A percentile compares a stretch with the other conserved stretches of the same genome.
Evolutionary conservation across 2,797 vertebrate species (phyloP).

Genomic region (Gorsachius magnificus): DNA sequence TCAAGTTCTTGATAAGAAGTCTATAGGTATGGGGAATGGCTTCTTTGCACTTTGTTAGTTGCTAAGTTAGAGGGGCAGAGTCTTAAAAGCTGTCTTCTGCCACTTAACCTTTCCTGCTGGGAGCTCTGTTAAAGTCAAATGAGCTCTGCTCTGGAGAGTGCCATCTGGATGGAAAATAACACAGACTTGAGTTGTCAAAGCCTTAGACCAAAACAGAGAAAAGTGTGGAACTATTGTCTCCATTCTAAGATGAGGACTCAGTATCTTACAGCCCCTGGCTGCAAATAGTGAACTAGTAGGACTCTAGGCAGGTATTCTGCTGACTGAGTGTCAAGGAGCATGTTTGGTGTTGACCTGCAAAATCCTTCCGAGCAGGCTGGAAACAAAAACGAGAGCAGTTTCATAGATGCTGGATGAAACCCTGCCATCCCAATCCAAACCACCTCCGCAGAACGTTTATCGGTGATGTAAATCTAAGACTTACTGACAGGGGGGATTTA

Average conservation of each 20-base stretch:
- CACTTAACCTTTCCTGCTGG: not conserved
- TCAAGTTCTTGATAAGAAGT: not conserved
- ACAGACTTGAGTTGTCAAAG: not conserved
- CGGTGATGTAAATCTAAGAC: not conserved
- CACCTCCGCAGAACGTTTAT: not conserved
- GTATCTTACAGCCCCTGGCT: not conserved
- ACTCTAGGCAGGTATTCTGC: not conserved
- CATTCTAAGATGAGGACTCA: not conserved
- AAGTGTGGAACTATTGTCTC: not conserved
- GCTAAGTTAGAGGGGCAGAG: not conserved
- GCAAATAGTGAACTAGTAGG: not conserved
- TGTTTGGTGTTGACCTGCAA: not conserved
- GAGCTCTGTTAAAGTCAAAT: not conserved
- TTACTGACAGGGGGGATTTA: not conserved
- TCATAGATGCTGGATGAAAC: not conserved
- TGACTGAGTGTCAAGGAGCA: not conserved
- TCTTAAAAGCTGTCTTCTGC: not conserved
- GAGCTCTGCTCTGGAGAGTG: not conserved
- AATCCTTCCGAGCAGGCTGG: not conserved
- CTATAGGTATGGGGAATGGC: not conserved
- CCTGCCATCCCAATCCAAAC: not conserved
- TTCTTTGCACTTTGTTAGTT: not conserved
- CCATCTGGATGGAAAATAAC: not conserved
- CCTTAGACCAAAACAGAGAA: not conserved
- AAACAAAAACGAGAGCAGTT: not conserved